These are phyloP conservation scores for Bombus cullumanus DNA, from an alignment of 1,140 invertebrate genomes.

Conservation along the genomic window DNA sequence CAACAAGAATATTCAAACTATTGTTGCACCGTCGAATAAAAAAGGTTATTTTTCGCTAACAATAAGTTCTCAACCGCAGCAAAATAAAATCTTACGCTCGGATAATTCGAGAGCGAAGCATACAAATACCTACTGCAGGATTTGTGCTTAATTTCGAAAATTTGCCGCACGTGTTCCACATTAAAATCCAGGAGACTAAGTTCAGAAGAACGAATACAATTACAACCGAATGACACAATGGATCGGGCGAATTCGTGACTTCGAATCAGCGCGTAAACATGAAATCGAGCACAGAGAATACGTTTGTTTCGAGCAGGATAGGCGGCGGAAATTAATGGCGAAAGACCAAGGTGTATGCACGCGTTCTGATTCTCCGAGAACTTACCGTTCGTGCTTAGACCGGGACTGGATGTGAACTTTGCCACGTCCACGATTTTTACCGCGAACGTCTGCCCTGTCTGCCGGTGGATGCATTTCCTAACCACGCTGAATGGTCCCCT, in stretches of 20 bases:
- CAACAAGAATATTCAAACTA: not conserved
- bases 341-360: not conserved
- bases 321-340: slow-evolving; percentile 57
- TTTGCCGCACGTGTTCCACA: slow-evolving; percentile 5
- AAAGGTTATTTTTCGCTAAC: not conserved
- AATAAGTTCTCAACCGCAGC: not conserved
- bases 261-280: slow-evolving; percentile 14
- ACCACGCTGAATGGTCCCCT: slow-evolving; percentile 99
- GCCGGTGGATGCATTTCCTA: slow-evolving; percentile 96
- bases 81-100: not conserved
- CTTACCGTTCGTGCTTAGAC: slow-evolving; percentile 96
- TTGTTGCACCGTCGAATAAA: not conserved
- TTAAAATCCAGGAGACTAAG: slow-evolving; percentile 16
- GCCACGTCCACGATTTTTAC: slow-evolving; percentile 99
- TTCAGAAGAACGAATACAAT: slow-evolving; percentile 36
- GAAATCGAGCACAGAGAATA: slow-evolving; percentile 9
- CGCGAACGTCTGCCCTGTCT: slow-evolving; percentile 97
- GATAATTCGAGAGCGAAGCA: not conserved
- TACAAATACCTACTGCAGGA: not conserved
- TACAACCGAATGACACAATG: slow-evolving; percentile 58
- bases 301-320: slow-evolving; percentile 37
- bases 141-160: not conserved
- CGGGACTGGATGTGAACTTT: slow-evolving; percentile 97
- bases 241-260: slow-evolving; percentile 28
- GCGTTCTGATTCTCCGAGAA: slow-evolving; percentile 7